Base-by-base conservation (phyloP, 2,113 vertebrate genomes). In the Picathartes gymnocephalus region DNA sequence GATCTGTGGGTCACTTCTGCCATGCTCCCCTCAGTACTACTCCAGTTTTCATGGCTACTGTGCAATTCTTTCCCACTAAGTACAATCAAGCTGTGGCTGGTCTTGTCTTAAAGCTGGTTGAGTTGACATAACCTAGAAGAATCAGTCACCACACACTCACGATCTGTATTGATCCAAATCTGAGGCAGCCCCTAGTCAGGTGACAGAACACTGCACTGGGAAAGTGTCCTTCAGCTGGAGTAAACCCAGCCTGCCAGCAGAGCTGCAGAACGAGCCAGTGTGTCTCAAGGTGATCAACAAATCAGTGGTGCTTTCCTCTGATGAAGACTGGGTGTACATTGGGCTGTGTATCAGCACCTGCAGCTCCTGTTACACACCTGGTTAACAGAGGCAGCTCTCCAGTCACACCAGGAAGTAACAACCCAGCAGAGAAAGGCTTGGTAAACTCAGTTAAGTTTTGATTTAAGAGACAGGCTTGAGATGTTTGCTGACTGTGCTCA, bases 211-310 rank as follows among this genome's bases (percentile, higher is more conserved):
- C 40, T 50, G 51, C 39, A 4, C 6, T 27, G 40, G 47, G n/a
- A 25, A 60, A 37, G 30, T 6, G 7, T 13, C 5, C 51, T 50
- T 51, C 23, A 27, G 24, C 56, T 35, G 6, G 4, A 48, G 15
- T 2, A 30, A 50, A 15, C 40, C 9, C n/a, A 47, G 56, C 35
- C 9, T 27, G 39, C 16, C 33, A 79, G 25, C 76, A 56, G 60
- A 44, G 39, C 31, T 13, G 27, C 27, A n/a, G 33, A 53, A 57
- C 4, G 0, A 24, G 13, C 18, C 39, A 14, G 1, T 2, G 33
- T 23, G 17, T 11, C 65, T 35, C 3, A 17, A 66, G 64, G 54
- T 1, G 1, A 40, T 3, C 14, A 23, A 2, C 21, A 13, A 3
- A 25, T 11, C 47, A 30, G 37, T 2, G 74, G 22, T 33, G 4